Evolutionary conservation across 2,888 invertebrate genomes (phyloP), one percentile per base, ranked within the genome.

Genomic region (Chromoteleia sp.): DNA sequence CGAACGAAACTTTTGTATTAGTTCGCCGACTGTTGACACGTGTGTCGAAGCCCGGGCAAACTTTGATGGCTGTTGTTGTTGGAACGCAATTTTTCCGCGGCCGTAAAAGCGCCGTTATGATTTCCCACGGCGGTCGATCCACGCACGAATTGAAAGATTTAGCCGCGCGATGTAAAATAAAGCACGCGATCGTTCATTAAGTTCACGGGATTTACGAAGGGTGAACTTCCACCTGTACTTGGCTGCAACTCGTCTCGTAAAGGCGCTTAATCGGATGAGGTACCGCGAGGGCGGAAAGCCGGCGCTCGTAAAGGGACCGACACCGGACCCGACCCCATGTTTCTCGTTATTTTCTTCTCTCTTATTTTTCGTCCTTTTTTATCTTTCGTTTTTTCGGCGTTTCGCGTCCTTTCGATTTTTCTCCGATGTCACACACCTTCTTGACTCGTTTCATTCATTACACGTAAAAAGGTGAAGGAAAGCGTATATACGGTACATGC

Each of bases 401-500:
- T 59, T 36, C 39, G 67, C 67, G 58, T 73, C 67, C 52, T 67
- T 73, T 52, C 65, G 67, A 71, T 78, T 78, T 78, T 73, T 78
- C 73, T 59, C 54, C 59, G 30, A 73, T 73, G 71, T 78, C 67
- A 67, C 78, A 73, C 78, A 78, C 73, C 73, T 78, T 73, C 73
- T 73, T 73, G 78, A 78, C 78, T 78, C 78, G 78, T 78, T 78
- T 78, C 73, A 78, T 78, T 78, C 78, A 78, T 77, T 78, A 78
- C 65, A 78, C 65, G 65, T 59, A 67, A 73, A 70, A 78, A 73
- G 67, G 59, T 67, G 52, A 78, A 78, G 78, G 67, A 71, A 78
- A 58, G 59, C 70, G 56, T 70, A 70, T 77, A 77, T 63, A 76
- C 70, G 70, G 77, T 54, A 68, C 77, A 77, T 63, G 77, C 77